phyloP scores from a whole-genome alignment of 2,113 vertebrate species.

The Triplophysa siluroides region DNA sequence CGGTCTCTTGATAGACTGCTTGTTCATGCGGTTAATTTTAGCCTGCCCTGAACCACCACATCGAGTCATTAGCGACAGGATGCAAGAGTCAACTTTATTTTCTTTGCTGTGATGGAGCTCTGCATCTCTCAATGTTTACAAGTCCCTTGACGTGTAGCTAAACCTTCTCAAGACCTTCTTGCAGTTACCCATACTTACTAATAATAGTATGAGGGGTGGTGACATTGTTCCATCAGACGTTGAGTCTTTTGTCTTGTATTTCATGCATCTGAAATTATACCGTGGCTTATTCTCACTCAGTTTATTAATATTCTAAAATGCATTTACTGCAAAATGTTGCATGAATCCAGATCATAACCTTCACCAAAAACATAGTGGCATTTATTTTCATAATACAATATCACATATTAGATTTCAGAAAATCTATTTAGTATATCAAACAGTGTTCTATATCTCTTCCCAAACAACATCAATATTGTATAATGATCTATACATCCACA shows the following conservation, averaged over 20 bases:
- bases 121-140: slow-evolving; percentile 18
- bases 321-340: too few relatives aligned
- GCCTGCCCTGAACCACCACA: slow-evolving; percentile 11
- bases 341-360: too few relatives aligned
- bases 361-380: too few relatives aligned
- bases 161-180: neutral
- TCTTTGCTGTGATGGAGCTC: neutral
- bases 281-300: neutral
- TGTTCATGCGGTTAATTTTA: slow-evolving; percentile 41
- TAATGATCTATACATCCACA: neutral
- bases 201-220: slow-evolving; percentile 27
- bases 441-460: neutral
- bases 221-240: neutral
- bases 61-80: slow-evolving; percentile 21
- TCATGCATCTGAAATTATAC: neutral
- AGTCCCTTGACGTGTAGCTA: slow-evolving; percentile 3
- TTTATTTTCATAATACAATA: neutral
- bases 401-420: slow-evolving; percentile 9
- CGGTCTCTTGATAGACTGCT: slow-evolving; percentile 18
- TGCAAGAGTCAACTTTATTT: slow-evolving; percentile 11
- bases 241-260: neutral
- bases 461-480: neutral
- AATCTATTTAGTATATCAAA: neutral
- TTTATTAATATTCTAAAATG: too few relatives aligned
- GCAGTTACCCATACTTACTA: slow-evolving; percentile 19